Evolutionary conservation across 2,113 vertebrate genomes (phyloP), one percentile per base, ranked within the genome.

Genomic region (Dipodomys stephensi): DNA sequence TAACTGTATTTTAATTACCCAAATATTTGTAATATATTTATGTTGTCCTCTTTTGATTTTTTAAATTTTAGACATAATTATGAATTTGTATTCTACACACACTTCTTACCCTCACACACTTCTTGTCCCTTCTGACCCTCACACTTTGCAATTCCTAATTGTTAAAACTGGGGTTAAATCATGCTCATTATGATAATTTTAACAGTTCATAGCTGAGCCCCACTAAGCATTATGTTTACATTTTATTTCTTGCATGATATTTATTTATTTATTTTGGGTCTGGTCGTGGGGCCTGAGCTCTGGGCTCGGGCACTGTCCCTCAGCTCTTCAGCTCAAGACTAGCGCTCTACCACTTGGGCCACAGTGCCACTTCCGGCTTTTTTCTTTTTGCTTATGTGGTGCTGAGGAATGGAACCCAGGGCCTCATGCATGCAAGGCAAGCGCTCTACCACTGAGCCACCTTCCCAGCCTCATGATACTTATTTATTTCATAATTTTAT

Each of bases 21-120:
- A 27, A 9, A 12, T 68, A 57, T 74, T 95, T 93, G 6, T 82
- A 85, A 44, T 62, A 30, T 64, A 71, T 82, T 95, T 86, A n/a
- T 72, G 57, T 78, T 64, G 22, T 1, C 88, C 16, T 89, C n/a
- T 72, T n/a, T 93, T 46, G 39, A 82, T 68, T 60, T 94, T 90
- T 19, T 28, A 23, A 39, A 39, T 74, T 68, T 78, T 49, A 30
- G 72, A 46, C 27, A 44, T 39, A n/a, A 35, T 57, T 46, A 65
- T 32, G 32, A 82, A 81, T 87, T 57, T n/a, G 25, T 28, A 46
- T 8, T 81, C 23, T 64, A 18, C 0, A 64, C 1, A 28, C 25
- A 19, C 46, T 78, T 83, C 39, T 39, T 39, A 39, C 39, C 39
- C 39, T 39, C 39, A 39, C 39, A 39, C 39, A 39, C 39, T 39